phyloP scores from a whole-genome alignment of 1,140 invertebrate species.

The Leptoteleia sp. region DNA sequence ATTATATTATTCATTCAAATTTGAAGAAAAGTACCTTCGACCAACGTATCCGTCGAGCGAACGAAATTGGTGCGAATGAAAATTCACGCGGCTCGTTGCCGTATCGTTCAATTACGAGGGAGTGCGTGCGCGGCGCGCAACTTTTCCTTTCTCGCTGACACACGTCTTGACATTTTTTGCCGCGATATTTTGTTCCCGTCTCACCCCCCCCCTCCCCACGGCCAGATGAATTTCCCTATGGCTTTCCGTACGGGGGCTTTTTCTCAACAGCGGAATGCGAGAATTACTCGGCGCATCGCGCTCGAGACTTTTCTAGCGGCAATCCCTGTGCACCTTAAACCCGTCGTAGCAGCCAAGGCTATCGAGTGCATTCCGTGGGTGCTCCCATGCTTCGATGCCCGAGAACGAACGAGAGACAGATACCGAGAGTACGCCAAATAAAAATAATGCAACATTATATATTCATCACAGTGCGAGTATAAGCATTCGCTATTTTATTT shows the following conservation, averaged over 20 bases:
- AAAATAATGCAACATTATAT: conserved; percentile 36
- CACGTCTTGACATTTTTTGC: conserved; percentile 24
- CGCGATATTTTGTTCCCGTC: too few relatives aligned
- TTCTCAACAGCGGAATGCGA: conserved; percentile 59
- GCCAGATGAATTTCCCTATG: conserved; percentile 3
- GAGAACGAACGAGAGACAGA: conserved; percentile 28
- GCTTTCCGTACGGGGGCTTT: conserved; percentile 62
- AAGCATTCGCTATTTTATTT: too few relatives aligned
- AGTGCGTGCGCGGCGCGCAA: conserved; percentile 10
- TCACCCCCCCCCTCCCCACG: too few relatives aligned
- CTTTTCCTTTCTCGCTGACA: conserved; percentile 28
- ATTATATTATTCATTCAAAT: too few relatives aligned
- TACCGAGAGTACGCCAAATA: conserved; percentile 11
- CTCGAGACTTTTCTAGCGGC: conserved; percentile 60
- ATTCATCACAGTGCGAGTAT: conserved; percentile 10
- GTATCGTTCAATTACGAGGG: conserved; percentile 26
- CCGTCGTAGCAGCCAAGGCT: conserved; percentile 75
- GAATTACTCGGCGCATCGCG: conserved; percentile 47
- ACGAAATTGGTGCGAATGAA: too few relatives aligned
- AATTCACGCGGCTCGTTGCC: neutral
- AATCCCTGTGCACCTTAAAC: conserved; percentile 67
- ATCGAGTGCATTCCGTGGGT: conserved; percentile 76
- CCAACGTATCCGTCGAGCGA: too few relatives aligned
- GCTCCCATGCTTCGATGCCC: conserved; percentile 65
- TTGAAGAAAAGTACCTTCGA: too few relatives aligned